Conservation (phyloP, 1,140 invertebrate species). For the Wasmannia auropunctata region DNA sequence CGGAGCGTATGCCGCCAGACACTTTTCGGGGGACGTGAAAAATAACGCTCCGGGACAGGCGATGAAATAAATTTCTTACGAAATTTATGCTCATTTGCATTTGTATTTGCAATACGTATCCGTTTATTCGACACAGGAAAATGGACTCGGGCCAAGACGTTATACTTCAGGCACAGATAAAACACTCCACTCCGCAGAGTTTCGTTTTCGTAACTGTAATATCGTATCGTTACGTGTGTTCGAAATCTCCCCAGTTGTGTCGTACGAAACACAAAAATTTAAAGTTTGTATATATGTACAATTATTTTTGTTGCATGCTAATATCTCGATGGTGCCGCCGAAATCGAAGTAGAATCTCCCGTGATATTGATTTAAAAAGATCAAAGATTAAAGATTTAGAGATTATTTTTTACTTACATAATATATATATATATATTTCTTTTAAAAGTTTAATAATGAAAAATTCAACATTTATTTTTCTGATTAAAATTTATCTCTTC, state of each 20-base stretch:
- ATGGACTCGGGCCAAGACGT: not conserved
- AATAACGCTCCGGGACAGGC: not conserved
- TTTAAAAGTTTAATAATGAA: no score
- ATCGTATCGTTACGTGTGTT: not conserved
- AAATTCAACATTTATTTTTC: no score
- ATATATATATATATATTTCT: not conserved
- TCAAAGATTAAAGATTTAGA: not conserved
- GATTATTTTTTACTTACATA: not conserved
- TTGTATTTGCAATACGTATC: not conserved
- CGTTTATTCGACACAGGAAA: conserved; percentile 5
- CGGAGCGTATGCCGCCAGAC: not conserved
- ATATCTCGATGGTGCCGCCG: not conserved
- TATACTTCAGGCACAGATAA: conserved; percentile 7
- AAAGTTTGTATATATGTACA: not conserved
- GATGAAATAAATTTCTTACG: not conserved
- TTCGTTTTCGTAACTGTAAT: conserved; percentile 10
- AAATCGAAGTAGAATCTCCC: not conserved
- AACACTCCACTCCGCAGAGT: not conserved
- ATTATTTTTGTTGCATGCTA: not conserved
- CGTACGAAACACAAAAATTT: not conserved
- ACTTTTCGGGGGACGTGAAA: not conserved
- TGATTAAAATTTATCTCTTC: no score
- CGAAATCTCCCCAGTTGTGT: not conserved
- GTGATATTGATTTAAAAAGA: not conserved
- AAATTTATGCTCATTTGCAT: conserved; percentile 37